These are phyloP conservation scores for Reticulitermes lucifugus DNA, from an alignment of 2,888 invertebrate genomes.

Conservation along the genomic window DNA sequence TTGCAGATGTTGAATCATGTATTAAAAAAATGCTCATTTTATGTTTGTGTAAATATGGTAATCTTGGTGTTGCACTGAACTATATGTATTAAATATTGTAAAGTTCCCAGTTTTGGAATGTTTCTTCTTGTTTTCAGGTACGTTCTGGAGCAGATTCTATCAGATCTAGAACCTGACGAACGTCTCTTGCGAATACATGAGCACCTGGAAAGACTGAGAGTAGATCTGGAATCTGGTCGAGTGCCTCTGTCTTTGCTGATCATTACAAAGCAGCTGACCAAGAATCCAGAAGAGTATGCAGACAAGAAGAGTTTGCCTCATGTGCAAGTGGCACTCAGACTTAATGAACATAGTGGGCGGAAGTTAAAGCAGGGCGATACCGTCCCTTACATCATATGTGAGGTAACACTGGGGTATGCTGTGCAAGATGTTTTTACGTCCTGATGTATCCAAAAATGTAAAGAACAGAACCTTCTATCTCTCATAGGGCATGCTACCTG, in stretches of 20 bases:
- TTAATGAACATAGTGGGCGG: conserved; percentile 77
- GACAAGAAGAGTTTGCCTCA: conserved; percentile 87
- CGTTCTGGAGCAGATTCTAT: conserved; percentile 85
- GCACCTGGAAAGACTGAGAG: conserved; percentile 81
- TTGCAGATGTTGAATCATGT: too few relatives aligned
- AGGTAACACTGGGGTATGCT: conserved; percentile 61
- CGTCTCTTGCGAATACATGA: conserved; percentile 87
- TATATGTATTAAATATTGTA: too few relatives aligned
- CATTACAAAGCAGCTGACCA: conserved; percentile 95
- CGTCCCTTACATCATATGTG: conserved; percentile 94
- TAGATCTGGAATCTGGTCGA: conserved; percentile 76
- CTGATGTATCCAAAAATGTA: too few relatives aligned
- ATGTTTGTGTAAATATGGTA: too few relatives aligned
- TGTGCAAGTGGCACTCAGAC: conserved; percentile 90
- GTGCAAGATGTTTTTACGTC: too few relatives aligned
- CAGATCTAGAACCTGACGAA: conserved; percentile 83
- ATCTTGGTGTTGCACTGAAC: too few relatives aligned
- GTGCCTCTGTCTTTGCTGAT: conserved; percentile 82
- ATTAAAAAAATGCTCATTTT: too few relatives aligned
- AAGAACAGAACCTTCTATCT: too few relatives aligned
- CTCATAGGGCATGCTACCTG: too few relatives aligned
- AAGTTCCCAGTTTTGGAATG: neutral
- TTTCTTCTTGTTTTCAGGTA: conserved; percentile 64
- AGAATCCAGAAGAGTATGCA: conserved; percentile 92
- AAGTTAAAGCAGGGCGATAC: conserved; percentile 94